Base-by-base conservation (phyloP, 2,888 invertebrate species). In the Chymomyza caudatula region DNA sequence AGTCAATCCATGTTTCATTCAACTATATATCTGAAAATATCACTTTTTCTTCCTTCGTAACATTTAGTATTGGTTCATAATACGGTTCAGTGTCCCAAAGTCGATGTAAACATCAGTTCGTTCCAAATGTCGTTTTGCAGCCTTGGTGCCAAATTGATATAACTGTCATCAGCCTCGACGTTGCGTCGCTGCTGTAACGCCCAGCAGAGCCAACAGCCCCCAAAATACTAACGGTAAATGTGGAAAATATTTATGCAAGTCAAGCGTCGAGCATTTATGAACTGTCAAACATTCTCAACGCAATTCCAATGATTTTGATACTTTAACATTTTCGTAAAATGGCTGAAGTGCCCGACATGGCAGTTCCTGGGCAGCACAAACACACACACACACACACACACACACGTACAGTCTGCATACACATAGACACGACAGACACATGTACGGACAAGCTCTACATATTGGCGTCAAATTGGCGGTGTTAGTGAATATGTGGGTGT, bases 231-330 rank as follows among this genome's bases (percentile, higher is more conserved):
- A n/a, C n/a, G 85, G 78, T 78, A 68, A 58, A 29, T 55, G 73
- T 76, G 69, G 69, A 86, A 87, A 87, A 86, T 86, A 86, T 86
- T 86, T 86, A 86, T 86, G 85, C 87, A 86, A 86, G 85, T 86
- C 85, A 86, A 86, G 85, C 80, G 74, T 73, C 80, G 80, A 78
- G 87, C 85, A 83, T 86, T 82, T 86, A 86, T 86, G 85, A 86
- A 86, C 87, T 87, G 85, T 86, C 85, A 86, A 86, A 86, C 85
- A 86, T 82, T 87, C 85, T 87, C 87, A 86, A 75, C 85, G 80
- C 85, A 86, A 86, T 86, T 87, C 73, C 85, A 87, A 86, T 87
- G 87, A 86, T 87, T 87, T 86, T 86, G 85, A 86, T 86, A 86
- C 87, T 87, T 87, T 82, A 85, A 86, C 85, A 86, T 86, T 87